A percentile compares a stretch with the other conserved stretches of the same genome.
Evolutionary conservation across 2,888 invertebrate genomes (phyloP).

Genomic region (Drosophila aldrichi): DNA sequence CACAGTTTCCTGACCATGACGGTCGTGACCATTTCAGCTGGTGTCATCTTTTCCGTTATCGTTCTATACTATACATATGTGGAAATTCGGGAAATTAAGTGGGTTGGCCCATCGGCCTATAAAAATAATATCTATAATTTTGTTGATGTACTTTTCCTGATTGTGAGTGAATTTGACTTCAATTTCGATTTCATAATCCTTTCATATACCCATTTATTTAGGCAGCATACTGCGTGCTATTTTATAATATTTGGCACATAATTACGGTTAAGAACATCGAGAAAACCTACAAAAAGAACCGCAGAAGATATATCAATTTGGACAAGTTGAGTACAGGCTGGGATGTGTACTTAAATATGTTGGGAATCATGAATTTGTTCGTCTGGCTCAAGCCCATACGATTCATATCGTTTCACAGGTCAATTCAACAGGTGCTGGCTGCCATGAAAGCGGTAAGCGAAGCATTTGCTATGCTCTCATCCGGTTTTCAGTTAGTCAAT

Average conservation of each 20-base stretch:
- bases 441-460: constrained; percentile 3
- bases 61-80: constrained; percentile 22
- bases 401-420: constrained; percentile 33
- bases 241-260: constrained; percentile 29
- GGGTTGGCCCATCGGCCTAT: not conserved
- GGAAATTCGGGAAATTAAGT: constrained; percentile 12
- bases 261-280: not conserved
- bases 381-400: constrained; percentile 25
- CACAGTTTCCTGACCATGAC: not conserved
- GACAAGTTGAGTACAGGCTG: constrained; percentile 2
- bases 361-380: not conserved
- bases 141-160: constrained; percentile 2
- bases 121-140: not conserved
- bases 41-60: not conserved
- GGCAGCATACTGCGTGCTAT: constrained; percentile 10
- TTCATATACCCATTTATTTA: not conserved
- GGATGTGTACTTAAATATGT: not conserved
- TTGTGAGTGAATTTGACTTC: constrained; percentile 11
- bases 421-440: constrained; percentile 2
- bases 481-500: not conserved
- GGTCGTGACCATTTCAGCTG: not conserved
- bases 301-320: constrained; percentile 10
- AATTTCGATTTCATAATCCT: not conserved
- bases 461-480: not conserved
- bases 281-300: not conserved